Base-by-base conservation (phyloP, 2,113 vertebrate species). In the Brevimyrus niger region DNA sequence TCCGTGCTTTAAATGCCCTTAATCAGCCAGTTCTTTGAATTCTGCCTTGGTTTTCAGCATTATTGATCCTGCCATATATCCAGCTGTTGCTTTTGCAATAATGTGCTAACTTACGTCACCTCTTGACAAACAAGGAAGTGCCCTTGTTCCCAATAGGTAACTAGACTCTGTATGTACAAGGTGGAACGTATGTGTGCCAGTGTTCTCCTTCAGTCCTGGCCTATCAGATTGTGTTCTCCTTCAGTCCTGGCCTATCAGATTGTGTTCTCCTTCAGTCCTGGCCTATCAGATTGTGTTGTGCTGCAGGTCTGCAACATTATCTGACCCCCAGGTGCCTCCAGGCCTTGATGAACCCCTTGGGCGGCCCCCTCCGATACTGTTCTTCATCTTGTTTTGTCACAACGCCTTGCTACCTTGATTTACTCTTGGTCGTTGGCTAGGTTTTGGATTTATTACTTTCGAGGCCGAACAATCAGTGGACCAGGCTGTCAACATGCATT, bases 361-460 rank as follows among this genome's bases (percentile, higher is more conserved):
- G 97, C 96, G 95, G 94, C 96, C 96, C 95, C 98, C 97, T 69
- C 98, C 97, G 96, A 98, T 97, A 98, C 97, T 99, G 97, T 99
- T 98, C 97, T 98, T 99, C 98, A 98, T 97, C 98, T 98, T 99
- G 98, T 99, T 98, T 98, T 99, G 98, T 99, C 98, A 98, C 98
- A 98, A 98, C 97, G 97, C 97, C 98, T 98, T 99, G 98, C 98
- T 99, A 98, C 98, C 98, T 99, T 99, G 98, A 99, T 99, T 99
- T 98, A 99, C 98, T 99, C 98, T 99, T 98, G 97, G 98, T 99
- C 98, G 98, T 99, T 99, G 98, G 98, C 97, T 99, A 99, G 98
- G 98, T 99, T 99, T 99, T 99, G 98, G 98, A 99, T 99, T 99
- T 99, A 99, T 99, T 99, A 99, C 98, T 99, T 99, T 99, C 98